Base-by-base conservation (phyloP, 53 echinoderm and acorn worm species). In the Astropecten irregularis region DNA sequence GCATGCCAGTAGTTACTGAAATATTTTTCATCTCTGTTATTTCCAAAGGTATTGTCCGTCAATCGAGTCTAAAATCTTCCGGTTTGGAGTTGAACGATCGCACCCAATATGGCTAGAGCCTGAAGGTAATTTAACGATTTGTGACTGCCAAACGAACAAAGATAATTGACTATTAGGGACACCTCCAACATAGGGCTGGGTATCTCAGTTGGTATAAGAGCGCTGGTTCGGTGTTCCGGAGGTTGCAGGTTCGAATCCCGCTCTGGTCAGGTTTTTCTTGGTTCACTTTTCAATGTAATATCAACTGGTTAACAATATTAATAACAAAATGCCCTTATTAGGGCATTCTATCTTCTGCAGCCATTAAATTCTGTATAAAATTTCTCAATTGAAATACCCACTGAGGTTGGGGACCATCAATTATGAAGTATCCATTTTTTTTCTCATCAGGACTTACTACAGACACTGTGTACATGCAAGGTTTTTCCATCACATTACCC, bases 71-170 rank as follows among this genome's bases (percentile, higher is more conserved):
- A 97, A 97, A 68, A 69, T 90, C 2, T 63, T 97, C 64, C 68
- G 90, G 55, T 97, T 97, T 92, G 94, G 91, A 51, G n/a, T 3
- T 11, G 82, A 92, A 60, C 89, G 88, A 32, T 60, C 87, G 7
- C 94, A 97, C 85, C 94, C 94, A 50, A 85, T 94, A 27, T 97
- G 94, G 94, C 66, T 97, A 34, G 97, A 97, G 61, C 97, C 97
- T 55, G 97, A 97, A 88, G 97, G 97, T 97, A 66, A 72, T 44
- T 10, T 10, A 52, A 33, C 18, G 34, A 33, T 81, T 7, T 26
- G 10, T 25, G 16, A 32, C 15, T n/a, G n/a, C n/a, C n/a, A n/a
- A n/a, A n/a, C n/a, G n/a, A n/a, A n/a, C n/a, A n/a, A n/a, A n/a
- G n/a, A n/a, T n/a, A n/a, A n/a, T n/a, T n/a, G n/a, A n/a, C n/a